Evolutionary conservation across 2,888 invertebrate species (phyloP).

Genomic region (Koerneria pararmatus): DNA sequence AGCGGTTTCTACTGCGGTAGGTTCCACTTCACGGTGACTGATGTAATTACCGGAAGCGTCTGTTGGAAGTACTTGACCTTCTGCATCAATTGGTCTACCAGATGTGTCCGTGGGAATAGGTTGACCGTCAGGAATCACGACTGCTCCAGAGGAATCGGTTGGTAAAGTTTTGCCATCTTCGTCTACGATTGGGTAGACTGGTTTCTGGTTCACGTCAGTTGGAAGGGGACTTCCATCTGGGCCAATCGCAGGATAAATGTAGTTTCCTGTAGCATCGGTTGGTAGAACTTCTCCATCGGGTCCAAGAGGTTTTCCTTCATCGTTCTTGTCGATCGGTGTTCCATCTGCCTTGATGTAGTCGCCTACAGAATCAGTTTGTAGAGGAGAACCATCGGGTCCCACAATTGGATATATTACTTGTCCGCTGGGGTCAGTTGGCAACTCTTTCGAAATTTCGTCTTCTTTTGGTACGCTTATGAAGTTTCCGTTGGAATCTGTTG

Average conservation of each 20-base stretch:
- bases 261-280: conserved; percentile 30
- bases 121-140: too few relatives aligned
- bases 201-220: conserved; percentile 26
- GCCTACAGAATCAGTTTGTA: conserved; percentile 35
- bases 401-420: conserved; percentile 24
- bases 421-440: conserved; percentile 26
- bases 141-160: conserved; percentile 26
- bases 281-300: conserved; percentile 39
- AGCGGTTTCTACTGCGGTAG: conserved; percentile 23
- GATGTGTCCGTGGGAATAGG: too few relatives aligned
- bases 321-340: conserved; percentile 26
- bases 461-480: conserved; percentile 33
- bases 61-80: conserved; percentile 33
- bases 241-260: conserved; percentile 31
- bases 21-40: conserved; percentile 21
- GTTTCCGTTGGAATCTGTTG: conserved; percentile 38
- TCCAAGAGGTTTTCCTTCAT: conserved; percentile 32
- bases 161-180: conserved; percentile 22
- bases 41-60: conserved; percentile 33
- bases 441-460: conserved; percentile 19
- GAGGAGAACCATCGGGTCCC: conserved; percentile 32
- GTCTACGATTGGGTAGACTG: conserved; percentile 29
- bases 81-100: too few relatives aligned
- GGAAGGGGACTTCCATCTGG: conserved; percentile 29
- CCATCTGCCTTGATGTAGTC: conserved; percentile 26